phyloP scores from a whole-genome alignment of 2,113 vertebrate species.

The Pollachius pollachius region DNA sequence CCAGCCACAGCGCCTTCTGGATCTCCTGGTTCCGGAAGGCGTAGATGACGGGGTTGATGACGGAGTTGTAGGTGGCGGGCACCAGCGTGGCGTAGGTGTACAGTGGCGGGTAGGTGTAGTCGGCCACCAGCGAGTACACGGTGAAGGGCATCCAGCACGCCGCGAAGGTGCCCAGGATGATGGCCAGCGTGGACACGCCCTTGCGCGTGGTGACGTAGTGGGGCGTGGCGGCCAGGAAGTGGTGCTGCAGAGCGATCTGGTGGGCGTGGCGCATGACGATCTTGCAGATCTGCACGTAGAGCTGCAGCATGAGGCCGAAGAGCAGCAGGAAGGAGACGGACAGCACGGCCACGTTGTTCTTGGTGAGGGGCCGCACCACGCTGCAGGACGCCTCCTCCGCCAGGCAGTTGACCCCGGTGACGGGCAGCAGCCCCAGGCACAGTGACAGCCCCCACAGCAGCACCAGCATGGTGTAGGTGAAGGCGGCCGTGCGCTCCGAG shows the following conservation, averaged over 20 bases:
- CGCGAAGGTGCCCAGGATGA: constrained; percentile 97
- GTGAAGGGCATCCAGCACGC: constrained; percentile 99
- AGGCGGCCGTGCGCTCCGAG: constrained; percentile 93
- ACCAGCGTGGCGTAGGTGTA: constrained; percentile 98
- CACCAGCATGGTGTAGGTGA: constrained; percentile 95
- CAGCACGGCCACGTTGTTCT: constrained; percentile 92
- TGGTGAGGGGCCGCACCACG: constrained; percentile 93
- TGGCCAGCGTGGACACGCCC: constrained; percentile 96
- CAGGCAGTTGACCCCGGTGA: constrained; percentile 96
- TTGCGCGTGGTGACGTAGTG: constrained; percentile 98
- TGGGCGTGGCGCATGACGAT: constrained; percentile 97
- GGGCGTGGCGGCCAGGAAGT: constrained; percentile 96
- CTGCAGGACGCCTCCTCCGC: constrained; percentile 91
- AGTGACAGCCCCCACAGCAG: constrained; percentile 92
- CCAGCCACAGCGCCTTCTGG: constrained; percentile 95
- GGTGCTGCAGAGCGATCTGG: constrained; percentile 97
- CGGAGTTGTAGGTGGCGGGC: constrained; percentile 97
- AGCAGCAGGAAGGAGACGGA: constrained; percentile 95
- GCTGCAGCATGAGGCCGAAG: constrained; percentile 98
- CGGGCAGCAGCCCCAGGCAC: constrained; percentile 90
- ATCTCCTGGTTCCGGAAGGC: constrained; percentile 99
- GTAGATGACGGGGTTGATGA: constrained; percentile 98
- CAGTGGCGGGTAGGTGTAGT: constrained; percentile 95
- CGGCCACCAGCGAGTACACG: constrained; percentile 93
- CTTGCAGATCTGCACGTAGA: constrained; percentile 97